Evolutionary conservation across 2,888 invertebrate species (phyloP), one percentile per base, ranked within the genome.

Genomic region (Willowsia nigromaculata): DNA sequence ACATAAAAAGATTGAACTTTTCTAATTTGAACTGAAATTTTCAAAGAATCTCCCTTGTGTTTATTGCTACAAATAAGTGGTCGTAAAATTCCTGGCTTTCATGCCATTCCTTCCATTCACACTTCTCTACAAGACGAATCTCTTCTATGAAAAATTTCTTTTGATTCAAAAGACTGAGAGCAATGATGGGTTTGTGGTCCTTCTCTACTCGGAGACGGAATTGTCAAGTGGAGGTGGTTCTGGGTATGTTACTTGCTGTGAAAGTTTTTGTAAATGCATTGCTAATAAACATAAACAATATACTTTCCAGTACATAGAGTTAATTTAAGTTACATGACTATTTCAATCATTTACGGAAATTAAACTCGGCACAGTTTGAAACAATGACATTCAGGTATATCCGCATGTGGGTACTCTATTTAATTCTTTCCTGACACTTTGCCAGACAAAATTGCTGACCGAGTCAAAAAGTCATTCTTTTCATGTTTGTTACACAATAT

Each of bases 181-280:
- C 88, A 88, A 95, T 95, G 95, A 95, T 95, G 93, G 95, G 95
- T 76, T 94, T 95, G 93, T 95, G 95, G 94, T 95, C 95, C 85
- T 95, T 95, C 93, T 95, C 94, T 37, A 95, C 95, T 92, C 95
- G 96, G 78, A 94, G 96, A 90, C 94, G 96, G 93, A 95, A 95
- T 94, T 95, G 95, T 92, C 95, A 95, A 94, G 96, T 95, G 94
- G 96, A 96, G 94, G 95, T 96, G 90, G 94, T 96, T 92, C 94
- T 96, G 93, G 96, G 96, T 96, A 92, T 90, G 89, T 90, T 76
- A 56, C 53, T 30, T n/a, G n/a, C n/a, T n/a, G n/a, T n/a, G n/a
- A n/a, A n/a, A n/a, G n/a, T n/a, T n/a, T n/a, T n/a, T n/a, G n/a
- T n/a, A n/a, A n/a, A n/a, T n/a, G n/a, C n/a, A n/a, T n/a, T n/a